phyloP scores from a whole-genome alignment of 2,113 vertebrate species.

The Rafetus swinhoei region DNA sequence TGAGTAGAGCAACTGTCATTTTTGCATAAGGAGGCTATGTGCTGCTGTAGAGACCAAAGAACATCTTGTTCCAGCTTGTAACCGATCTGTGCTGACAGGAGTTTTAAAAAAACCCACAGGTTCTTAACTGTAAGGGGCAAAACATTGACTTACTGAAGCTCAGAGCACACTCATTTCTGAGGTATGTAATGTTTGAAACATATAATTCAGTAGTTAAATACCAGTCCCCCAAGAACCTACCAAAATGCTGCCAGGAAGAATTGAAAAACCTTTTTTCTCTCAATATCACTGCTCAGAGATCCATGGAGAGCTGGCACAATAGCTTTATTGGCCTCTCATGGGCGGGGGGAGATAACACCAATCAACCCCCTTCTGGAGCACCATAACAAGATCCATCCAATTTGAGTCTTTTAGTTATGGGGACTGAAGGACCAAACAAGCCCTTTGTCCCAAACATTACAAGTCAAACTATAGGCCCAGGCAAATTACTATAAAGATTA shows the following conservation, averaged over 20 bases:
- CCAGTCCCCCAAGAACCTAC: background rate
- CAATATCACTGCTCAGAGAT: background rate
- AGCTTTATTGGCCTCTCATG: background rate
- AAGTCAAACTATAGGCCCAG: background rate
- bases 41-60: background rate
- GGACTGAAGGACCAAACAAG: background rate
- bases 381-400: background rate
- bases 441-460: background rate
- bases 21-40: rapidly evolving
- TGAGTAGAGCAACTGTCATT: rapidly evolving
- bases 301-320: background rate
- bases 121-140: background rate
- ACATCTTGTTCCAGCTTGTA: background rate
- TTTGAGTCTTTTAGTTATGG: background rate
- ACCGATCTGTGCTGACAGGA: background rate
- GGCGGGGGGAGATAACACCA: background rate
- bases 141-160: background rate
- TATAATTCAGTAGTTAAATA: background rate
- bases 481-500: background rate
- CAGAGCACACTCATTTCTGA: background rate
- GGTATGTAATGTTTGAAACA: background rate
- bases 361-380: background rate
- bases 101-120: background rate
- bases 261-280: background rate
- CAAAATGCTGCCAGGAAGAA: too few species aligned